Percentiles rank a stretch among this genome's conserved stretches.
phyloP scores from a whole-genome alignment of 1,140 invertebrate species.

The Parasteatoda tepidariorum region DNA sequence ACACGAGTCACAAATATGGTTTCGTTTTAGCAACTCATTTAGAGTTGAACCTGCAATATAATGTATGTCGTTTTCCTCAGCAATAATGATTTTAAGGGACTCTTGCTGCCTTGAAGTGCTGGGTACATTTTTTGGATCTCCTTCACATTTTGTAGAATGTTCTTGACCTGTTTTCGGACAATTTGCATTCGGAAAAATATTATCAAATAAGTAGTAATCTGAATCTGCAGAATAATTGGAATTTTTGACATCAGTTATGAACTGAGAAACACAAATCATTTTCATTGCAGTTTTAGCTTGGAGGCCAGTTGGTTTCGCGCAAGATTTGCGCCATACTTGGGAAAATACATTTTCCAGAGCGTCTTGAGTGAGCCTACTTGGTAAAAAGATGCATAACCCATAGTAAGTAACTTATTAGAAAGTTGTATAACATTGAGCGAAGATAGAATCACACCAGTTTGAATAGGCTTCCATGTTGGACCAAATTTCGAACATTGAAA shows the following conservation, averaged over 20 bases:
- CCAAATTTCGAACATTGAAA: background rate
- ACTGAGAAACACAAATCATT: background rate
- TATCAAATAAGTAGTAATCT: background rate
- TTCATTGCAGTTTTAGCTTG: background rate
- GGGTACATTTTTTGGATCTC: no score
- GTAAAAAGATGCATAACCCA: slow-evolving; percentile 1
- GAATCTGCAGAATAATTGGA: background rate
- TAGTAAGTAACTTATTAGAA: background rate
- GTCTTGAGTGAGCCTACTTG: background rate
- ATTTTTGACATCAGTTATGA: background rate
- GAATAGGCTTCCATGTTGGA: background rate
- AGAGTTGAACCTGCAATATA: no score
- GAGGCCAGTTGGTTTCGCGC: background rate
- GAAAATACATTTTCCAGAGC: slow-evolving; percentile 12
- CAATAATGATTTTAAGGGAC: no score
- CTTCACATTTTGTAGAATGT: no score
- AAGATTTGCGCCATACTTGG: background rate
- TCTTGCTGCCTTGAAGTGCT: no score
- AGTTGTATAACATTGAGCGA: background rate
- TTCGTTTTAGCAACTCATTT: no score
- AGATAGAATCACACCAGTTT: background rate
- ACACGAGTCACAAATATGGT: no score
- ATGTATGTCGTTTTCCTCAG: no score
- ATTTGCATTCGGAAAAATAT: no score
- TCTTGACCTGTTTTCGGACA: no score